Evolutionary conservation across 2,797 vertebrate genomes (phyloP).

Genomic region (Chrosomus eos): DNA sequence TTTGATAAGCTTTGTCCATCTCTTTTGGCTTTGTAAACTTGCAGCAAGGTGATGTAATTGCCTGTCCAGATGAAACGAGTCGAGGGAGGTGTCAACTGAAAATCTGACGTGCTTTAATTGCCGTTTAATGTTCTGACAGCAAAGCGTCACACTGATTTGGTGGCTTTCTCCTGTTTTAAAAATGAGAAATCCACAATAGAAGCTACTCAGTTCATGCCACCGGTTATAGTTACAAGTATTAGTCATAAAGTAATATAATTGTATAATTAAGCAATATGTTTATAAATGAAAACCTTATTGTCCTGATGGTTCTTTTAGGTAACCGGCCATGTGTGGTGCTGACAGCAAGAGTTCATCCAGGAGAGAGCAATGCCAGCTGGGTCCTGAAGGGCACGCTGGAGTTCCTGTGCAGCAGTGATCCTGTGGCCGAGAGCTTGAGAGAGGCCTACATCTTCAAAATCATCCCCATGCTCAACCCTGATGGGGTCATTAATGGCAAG

Average conservation of each 20-base stretch:
- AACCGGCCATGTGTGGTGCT: conserved; percentile 86
- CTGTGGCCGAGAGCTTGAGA: conserved; percentile 84
- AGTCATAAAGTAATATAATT: neutral
- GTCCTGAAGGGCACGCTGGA: conserved; percentile 93
- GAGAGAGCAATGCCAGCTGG: conserved; percentile 94
- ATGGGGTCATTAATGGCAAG: conserved; percentile 94
- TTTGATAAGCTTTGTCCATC: conserved; percentile 59
- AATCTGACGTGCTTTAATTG: neutral
- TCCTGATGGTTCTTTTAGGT: conserved; percentile 69
- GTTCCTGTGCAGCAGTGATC: conserved; percentile 86
- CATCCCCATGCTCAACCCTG: conserved; percentile 93
- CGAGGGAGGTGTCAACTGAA: conserved; percentile 10
- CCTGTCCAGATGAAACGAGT: conserved; percentile 14
- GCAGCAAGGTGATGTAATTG: conserved; percentile 44
- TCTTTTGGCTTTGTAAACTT: conserved; percentile 50
- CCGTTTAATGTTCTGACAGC: conserved; percentile 29
- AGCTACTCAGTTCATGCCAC: neutral
- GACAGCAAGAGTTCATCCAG: conserved; percentile 88
- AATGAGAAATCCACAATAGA: neutral
- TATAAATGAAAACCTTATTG: neutral
- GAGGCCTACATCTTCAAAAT: conserved; percentile 92
- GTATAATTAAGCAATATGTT: neutral
- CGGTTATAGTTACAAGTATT: neutral
- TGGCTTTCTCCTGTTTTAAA: neutral
- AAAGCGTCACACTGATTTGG: neutral